Conservation (phyloP, 2,797 vertebrate genomes). For the Artibeus lituratus region DNA sequence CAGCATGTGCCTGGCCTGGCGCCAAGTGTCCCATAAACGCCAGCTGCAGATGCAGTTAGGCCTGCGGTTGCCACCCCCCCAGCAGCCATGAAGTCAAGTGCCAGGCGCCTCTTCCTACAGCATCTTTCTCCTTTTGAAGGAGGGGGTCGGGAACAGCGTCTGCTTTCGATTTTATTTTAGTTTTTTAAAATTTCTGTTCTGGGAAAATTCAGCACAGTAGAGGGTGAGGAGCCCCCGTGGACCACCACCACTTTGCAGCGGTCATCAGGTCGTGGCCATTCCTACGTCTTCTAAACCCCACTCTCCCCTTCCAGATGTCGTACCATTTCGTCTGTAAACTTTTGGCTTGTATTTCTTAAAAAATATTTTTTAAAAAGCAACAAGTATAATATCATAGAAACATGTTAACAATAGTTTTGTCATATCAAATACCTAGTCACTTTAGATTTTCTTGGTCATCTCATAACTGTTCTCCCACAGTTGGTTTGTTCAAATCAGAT, state of each 20-base stretch:
- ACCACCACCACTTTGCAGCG: not conserved
- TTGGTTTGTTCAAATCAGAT: conserved; percentile 23
- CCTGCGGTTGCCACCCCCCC: not conserved
- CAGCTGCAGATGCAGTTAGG: not conserved
- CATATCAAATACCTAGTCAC: not conserved
- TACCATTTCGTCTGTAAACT: not conserved
- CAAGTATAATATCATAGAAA: not conserved
- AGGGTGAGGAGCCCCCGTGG: not conserved
- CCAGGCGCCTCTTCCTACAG: not conserved
- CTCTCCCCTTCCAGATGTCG: not conserved
- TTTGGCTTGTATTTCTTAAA: not conserved
- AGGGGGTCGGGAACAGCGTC: not conserved
- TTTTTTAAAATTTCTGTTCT: not conserved
- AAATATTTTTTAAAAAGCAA: not conserved
- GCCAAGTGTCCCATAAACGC: not conserved
- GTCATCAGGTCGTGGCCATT: not conserved
- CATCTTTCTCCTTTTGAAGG: not conserved
- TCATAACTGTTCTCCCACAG: not conserved
- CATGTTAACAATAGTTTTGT: not conserved
- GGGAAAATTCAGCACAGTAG: not conserved
- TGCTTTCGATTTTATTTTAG: conserved; percentile 10
- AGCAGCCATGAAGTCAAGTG: not conserved
- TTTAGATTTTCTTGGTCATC: not conserved
- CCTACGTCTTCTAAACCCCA: not conserved
- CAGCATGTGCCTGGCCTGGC: not conserved